Evolutionary conservation across 2,113 vertebrate species (phyloP).

Genomic region (Rhinolophus sinicus): DNA sequence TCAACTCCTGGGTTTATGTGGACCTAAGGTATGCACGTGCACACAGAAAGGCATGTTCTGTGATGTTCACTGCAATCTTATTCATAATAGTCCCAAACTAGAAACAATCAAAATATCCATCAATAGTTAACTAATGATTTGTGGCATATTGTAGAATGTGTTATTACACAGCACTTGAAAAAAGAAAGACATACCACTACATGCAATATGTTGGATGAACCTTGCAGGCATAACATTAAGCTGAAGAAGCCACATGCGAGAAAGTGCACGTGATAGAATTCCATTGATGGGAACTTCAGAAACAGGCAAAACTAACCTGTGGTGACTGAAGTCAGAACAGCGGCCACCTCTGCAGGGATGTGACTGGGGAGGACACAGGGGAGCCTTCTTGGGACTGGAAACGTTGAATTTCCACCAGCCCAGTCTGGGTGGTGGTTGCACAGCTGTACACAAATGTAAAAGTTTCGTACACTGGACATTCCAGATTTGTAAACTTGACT

Average conservation of each 20-base stretch:
- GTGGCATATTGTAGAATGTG: background rate
- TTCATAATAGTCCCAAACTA: background rate
- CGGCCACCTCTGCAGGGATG: background rate
- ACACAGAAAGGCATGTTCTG: background rate
- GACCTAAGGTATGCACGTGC: background rate
- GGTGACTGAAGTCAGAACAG: background rate
- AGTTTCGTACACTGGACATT: background rate
- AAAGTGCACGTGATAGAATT: background rate
- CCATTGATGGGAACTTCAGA: background rate
- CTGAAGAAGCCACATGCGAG: background rate
- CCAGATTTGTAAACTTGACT: background rate
- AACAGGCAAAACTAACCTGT: background rate
- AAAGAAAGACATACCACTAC: background rate
- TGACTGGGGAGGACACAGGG: fast-evolving
- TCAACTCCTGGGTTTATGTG: too few species aligned
- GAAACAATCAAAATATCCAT: background rate
- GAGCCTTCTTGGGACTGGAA: background rate
- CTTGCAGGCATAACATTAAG: background rate
- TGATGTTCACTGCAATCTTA: background rate
- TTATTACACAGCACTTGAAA: too few species aligned
- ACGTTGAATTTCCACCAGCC: background rate
- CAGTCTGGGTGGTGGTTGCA: background rate
- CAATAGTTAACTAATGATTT: too few species aligned
- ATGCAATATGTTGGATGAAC: too few species aligned
- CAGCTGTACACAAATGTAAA: background rate